Percentiles rank a stretch among this genome's conserved stretches.
These are phyloP conservation scores for Andrena bucephala DNA, from an alignment of 2,888 invertebrate genomes.

Conservation along the genomic window DNA sequence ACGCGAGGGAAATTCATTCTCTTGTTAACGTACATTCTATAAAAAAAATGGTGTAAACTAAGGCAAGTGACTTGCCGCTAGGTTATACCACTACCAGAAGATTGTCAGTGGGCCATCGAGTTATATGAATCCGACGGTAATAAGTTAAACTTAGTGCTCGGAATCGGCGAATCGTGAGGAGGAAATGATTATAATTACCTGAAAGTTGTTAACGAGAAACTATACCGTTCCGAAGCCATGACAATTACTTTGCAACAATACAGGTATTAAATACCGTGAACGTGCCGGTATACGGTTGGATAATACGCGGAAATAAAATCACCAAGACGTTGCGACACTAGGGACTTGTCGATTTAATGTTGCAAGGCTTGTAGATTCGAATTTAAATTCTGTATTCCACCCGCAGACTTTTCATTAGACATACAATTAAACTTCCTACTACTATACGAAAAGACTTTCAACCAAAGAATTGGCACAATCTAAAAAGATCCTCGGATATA, in stretches of 20 bases:
- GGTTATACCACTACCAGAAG: constrained; percentile 42
- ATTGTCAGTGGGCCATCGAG: neutral
- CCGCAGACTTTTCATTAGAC: too few relatives aligned
- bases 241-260: constrained; percentile 87
- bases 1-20: neutral
- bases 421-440: too few relatives aligned
- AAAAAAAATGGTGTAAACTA: constrained; percentile 15
- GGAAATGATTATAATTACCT: constrained; percentile 86
- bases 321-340: neutral
- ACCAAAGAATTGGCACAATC: too few relatives aligned
- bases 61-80: neutral
- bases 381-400: neutral
- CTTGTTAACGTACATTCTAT: constrained; percentile 21
- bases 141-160: neutral
- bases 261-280: constrained; percentile 57
- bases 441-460: too few relatives aligned
- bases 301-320: neutral
- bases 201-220: constrained; percentile 97
- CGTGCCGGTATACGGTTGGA: neutral
- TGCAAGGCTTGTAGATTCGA: neutral
- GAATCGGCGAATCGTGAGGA: neutral
- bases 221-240: constrained; percentile 98
- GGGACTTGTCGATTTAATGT: constrained; percentile 11
- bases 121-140: neutral
- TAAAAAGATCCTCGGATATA: too few relatives aligned